Evolutionary conservation across 2,113 vertebrate species (phyloP), one percentile per base, ranked within the genome.

Genomic region (Clinocottus analis): DNA sequence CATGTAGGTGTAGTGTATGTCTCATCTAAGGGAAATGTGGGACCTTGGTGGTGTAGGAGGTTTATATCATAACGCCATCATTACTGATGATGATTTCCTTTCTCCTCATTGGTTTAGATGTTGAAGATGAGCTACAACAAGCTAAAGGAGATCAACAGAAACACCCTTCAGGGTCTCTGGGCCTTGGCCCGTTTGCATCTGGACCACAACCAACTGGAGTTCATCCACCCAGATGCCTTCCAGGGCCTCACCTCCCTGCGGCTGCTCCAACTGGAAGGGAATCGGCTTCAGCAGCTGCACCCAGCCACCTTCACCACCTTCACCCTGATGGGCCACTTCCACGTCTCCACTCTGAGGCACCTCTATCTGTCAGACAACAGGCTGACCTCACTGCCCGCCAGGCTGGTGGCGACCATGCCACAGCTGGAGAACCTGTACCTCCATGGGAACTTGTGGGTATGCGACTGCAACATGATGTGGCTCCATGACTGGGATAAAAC

Each of bases 91-190:
- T 51, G 31, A 66, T 13, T 62, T 55, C 23, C 6, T 35, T 4
- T 66, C 5, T 74, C 33, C 7, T 66, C 8, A 0, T 8, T 56
- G 35, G 3, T 65, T 43, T 9, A 99, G 97, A 97, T 98, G 73
- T 91, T 99, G 88, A 99, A 98, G 87, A 91, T 98, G 41, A 99
- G 97, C 92, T 99, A 97, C 90, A 99, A 99, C 87, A 96, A 98
- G 69, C 81, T 99, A 51, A 93, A 90, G 5, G 90, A 93, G 61
- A 74, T 99, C 75, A 94, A 86, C 53, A 80, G 89, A 0, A 84
- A 85, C 7, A 94, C 95, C 0, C 93, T 99, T 5, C 92, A 83
- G 58, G 97, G 97, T 1, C 95, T 99, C 49, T 93, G 93, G 75
- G 90, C 84, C 16, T 51, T 98, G 79, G 83, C 95, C 77, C 84